Base-by-base conservation (phyloP, 2,888 invertebrate species). In the Mystacides longicornis region DNA sequence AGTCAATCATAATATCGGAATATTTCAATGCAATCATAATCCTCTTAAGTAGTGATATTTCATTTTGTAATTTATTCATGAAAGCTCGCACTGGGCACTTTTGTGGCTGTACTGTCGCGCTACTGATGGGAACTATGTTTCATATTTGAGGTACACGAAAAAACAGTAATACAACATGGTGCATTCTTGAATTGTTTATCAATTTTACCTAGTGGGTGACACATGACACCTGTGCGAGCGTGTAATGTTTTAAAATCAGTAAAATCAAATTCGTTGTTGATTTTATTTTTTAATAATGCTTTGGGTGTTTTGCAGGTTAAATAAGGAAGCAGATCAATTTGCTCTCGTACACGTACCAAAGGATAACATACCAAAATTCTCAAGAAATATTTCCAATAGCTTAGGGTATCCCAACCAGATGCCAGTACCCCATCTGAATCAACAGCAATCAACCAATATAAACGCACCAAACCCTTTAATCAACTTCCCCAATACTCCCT, bases 291-390 rank as follows among this genome's bases (percentile, higher is more conserved):
- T 61, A 52, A 21, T n/a, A n/a, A n/a, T n/a, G n/a, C n/a, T n/a
- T n/a, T n/a, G n/a, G n/a, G n/a, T n/a, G n/a, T n/a, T 59, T 72
- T 71, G 20, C 70, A 77, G 77, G 63, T 69, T 74, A 63, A 70
- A 71, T 37, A 71, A 70, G 60, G 72, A 75, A 64, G 68, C 74
- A n/a, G 75, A 77, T 62, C 75, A 75, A 51, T 58, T 72, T 42
- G 64, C 71, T 52, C 49, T 72, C 50, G 56, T 60, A 47, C 56
- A 53, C 2, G 43, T 53, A 21, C 51, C 50, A 14, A 54, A 52
- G 23, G 47, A 45, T 21, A 51, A 46, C 22, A 33, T 27, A 23
- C 33, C 53, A 11, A 60, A 57, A 52, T 48, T 57, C 27, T 33
- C 49, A 9, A 52, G 54, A 2, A 61, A 58, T 27, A 58, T 55